Conservation (phyloP, 2,113 vertebrate species). For the western clawed frog (Xenopus tropicalis) region UCB_Xtro_10.0 CM004443.2:201298501-201299000, state of each 20-base stretch:
- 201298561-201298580: conserved; percentile 10
- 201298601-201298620: conserved; percentile 25
- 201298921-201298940: no score
- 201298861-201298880: no score
- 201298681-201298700: conserved; percentile 40
- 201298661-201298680: conserved; percentile 1
- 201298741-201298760: conserved; percentile 46
- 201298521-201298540: conserved; percentile 10
- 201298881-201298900: no score
- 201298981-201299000: no score
- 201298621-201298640: conserved; percentile 5
- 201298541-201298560: background rate
- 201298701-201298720: conserved; percentile 40
- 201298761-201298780: conserved; percentile 50
- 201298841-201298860: no score
- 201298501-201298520: conserved; percentile 18
- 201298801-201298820: conserved; percentile 15
- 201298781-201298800: conserved; percentile 32
- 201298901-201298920: no score
- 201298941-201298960: no score
- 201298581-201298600: conserved; percentile 29
- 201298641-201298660: background rate
- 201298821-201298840: no score
- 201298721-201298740: conserved; percentile 48
- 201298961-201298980: no score